Evolutionary conservation across 1,140 invertebrate species (phyloP), one percentile per base, ranked within the genome.

Genomic region (Diorhabda carinulata): DNA sequence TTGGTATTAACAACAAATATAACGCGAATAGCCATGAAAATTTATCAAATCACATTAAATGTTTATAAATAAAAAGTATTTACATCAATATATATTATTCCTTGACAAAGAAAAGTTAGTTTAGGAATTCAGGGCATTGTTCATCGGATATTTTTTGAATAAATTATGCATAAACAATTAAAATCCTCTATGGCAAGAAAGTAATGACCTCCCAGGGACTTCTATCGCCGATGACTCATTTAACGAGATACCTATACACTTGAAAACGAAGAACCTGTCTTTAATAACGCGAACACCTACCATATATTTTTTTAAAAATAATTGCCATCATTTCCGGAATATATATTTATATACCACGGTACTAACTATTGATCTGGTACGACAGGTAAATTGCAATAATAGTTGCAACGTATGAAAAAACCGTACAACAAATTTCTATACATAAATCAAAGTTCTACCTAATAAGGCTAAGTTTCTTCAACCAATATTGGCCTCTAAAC

Each of bases 401-500:
- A 60, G 60, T 67, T n/a, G 8, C 5, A 44, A 67, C 10, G 6
- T n/a, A 43, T 40, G 44, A 43, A 67, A 44, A 25, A 43, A 56
- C 57, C 45, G 41, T n/a, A 47, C n/a, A 65, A 67, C 44, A n/a
- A 43, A 57, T 65, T 65, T 47, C 45, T 43, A 67, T 10, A 60
- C n/a, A 67, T 59, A 67, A 67, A 41, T 60, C 71, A 76, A 76
- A 74, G 73, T 70, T 74, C 70, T 74, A 65, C 74, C 77, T 74
- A 74, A 78, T 77, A 77, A 76, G 76, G 72, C 72, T 73, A 73
- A 71, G 70, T 76, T 71, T 59, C 61, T 69, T 70, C 63, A 70
- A 62, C 69, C 71, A 73, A 74, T 70, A 71, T 73, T 78, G 76
- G 76, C 76, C 76, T 74, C 72, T 78, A 75, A 67, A 64, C 42